These are phyloP conservation scores for Protaetia brevitarsis DNA, from an alignment of 1,140 invertebrate genomes.

Conservation along the genomic window DNA sequence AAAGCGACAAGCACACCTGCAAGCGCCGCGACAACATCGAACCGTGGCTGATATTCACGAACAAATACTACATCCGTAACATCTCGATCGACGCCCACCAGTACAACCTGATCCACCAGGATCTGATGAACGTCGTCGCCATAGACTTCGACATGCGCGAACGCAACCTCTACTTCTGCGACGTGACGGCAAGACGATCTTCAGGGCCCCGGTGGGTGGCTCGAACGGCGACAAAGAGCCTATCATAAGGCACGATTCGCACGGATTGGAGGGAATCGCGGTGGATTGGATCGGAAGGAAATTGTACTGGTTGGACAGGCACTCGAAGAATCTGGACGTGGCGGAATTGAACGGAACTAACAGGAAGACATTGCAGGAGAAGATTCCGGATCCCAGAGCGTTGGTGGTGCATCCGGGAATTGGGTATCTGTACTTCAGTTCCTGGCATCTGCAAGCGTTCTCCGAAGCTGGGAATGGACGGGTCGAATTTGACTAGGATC, in stretches of 20 bases:
- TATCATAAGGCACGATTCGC: slow-evolving; percentile 88
- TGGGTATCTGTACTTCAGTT: slow-evolving; percentile 93
- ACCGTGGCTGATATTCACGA: slow-evolving; percentile 95
- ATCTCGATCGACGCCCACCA: slow-evolving; percentile 84
- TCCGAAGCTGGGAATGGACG: slow-evolving; percentile 98
- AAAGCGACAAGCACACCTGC: slow-evolving; percentile 82
- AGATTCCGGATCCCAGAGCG: slow-evolving; percentile 88
- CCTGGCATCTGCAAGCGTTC: slow-evolving; percentile 94
- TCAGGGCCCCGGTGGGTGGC: slow-evolving; percentile 62
- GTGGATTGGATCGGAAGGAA: slow-evolving; percentile 97
- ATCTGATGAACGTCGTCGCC: slow-evolving; percentile 94
- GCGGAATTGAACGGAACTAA: slow-evolving; percentile 90
- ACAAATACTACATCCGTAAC: slow-evolving; percentile 97
- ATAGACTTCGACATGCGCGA: slow-evolving; percentile 88
- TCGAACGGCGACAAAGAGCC: slow-evolving; percentile 68
- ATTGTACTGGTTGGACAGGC: slow-evolving; percentile 95
- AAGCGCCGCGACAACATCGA: slow-evolving; percentile 79
- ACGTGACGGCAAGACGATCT: slow-evolving; percentile 94
- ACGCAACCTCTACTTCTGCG: slow-evolving; percentile 88
- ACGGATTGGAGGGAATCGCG: slow-evolving; percentile 93
- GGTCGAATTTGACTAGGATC: slow-evolving; percentile 84
- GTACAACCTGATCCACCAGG: slow-evolving; percentile 89
- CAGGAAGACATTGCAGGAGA: slow-evolving; percentile 80
- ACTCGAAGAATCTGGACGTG: slow-evolving; percentile 91
- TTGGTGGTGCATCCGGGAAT: slow-evolving; percentile 92